A percentile compares a stretch with the other conserved stretches of the same genome.
Conservation (phyloP, 2,888 invertebrate genomes). For the Amphimallon solstitiale region DNA sequence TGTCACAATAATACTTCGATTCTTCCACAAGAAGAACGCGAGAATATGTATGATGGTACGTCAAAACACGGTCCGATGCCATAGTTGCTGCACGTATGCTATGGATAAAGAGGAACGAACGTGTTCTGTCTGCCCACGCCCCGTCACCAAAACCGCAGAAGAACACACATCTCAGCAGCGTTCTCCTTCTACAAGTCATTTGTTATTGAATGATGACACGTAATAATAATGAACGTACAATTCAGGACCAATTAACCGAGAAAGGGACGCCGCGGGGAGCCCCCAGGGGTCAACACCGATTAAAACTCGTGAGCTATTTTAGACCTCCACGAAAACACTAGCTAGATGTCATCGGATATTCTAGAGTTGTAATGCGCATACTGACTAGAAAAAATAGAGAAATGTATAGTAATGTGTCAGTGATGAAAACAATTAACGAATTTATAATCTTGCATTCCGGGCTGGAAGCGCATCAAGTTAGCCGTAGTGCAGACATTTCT, state of each 20-base stretch:
- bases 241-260: constrained; percentile 20
- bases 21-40: no score
- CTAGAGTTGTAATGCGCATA: no score
- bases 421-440: no score
- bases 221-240: constrained; percentile 23
- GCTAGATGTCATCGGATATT: no score
- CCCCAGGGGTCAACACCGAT: constrained; percentile 8
- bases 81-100: no score
- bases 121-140: neutral
- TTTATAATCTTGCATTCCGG: no score
- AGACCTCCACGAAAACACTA: constrained; percentile 11
- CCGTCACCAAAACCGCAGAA: neutral
- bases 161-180: neutral
- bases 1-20: no score
- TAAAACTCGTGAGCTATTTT: constrained; percentile 19
- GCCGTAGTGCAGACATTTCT: no score
- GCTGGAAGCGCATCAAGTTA: no score
- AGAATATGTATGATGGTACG: neutral
- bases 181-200: constrained; percentile 5
- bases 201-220: constrained; percentile 16
- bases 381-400: no score
- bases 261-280: constrained; percentile 2
- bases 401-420: no score
- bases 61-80: no score
- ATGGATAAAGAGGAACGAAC: neutral